Conservation (phyloP, 2,888 invertebrate genomes). For the Nemapogon koenigi region DNA sequence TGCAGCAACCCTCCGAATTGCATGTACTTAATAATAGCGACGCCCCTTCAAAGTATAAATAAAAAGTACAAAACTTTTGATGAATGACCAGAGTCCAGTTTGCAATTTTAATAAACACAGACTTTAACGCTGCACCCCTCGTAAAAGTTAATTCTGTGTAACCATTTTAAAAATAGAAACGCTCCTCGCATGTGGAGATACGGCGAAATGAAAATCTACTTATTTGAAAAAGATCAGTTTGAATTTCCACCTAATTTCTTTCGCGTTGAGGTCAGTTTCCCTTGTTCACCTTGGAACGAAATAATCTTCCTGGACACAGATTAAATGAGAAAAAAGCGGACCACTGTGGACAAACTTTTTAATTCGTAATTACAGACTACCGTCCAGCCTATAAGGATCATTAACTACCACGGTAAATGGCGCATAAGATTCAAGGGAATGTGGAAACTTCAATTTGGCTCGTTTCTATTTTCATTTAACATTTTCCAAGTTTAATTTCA, state of each 20-base stretch:
- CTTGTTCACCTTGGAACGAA: slow-evolving; percentile 28
- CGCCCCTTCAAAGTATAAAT: background rate
- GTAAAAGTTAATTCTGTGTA: slow-evolving; percentile 48
- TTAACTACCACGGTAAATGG: slow-evolving; percentile 59
- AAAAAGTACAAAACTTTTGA: slow-evolving; percentile 4
- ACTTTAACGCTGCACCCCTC: slow-evolving; percentile 14
- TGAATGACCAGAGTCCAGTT: slow-evolving; percentile 9
- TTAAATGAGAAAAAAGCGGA: slow-evolving; percentile 61
- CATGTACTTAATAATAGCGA: background rate
- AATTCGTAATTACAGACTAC: slow-evolving; percentile 64
- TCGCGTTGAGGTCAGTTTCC: background rate
- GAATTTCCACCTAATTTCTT: no score
- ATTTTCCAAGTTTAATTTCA: no score
- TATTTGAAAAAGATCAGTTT: no score
- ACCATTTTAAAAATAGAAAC: slow-evolving; percentile 36
- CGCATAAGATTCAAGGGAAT: slow-evolving; percentile 24
- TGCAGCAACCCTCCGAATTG: background rate
- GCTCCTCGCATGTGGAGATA: slow-evolving; percentile 36
- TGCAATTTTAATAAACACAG: slow-evolving; percentile 9
- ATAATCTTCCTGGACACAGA: slow-evolving; percentile 54
- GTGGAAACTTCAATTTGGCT: slow-evolving; percentile 15
- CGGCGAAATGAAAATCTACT: slow-evolving; percentile 7
- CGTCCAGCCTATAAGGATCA: slow-evolving; percentile 59
- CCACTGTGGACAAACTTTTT: slow-evolving; percentile 59
- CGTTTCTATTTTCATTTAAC: no score